Base-by-base conservation (phyloP, 37 sponge, comb jelly and placozoan genomes). In the Mnemiopsis leidyi region DNA sequence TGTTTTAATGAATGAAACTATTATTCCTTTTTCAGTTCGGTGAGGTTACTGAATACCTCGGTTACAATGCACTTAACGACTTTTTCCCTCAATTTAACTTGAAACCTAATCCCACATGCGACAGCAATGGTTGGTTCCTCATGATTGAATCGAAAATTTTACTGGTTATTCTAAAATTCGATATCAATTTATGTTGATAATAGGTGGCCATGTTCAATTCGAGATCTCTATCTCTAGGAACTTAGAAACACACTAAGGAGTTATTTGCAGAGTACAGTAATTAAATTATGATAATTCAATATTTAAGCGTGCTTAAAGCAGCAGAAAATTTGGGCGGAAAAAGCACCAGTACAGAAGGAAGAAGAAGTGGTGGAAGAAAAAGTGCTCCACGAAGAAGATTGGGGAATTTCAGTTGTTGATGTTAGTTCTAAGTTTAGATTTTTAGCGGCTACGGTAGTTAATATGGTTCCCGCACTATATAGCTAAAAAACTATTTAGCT, bases 61-160 rank as follows among this genome's bases (percentile, higher is more conserved):
- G 97, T 31, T 99, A 99, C 94, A 99, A 95, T 76, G 97, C 99
- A 0, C 82, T 99, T 61, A 94, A 38, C 83, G 99, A 99, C 92
- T 99, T 94, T 93, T 99, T 99, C 93, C 97, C 99, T 24, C 93
- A 93, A 26, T 93, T 96, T 95, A 28, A 92, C 5, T 92, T 99
- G 95, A 96, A 94, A 92, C 97, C 99, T 3, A 99, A 99, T 82
- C 97, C 97, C 0, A 82, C 94, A 26, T 99, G 99, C 94, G 90
- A 85, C 61, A 85, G 90, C 24, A n/a, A 28, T 29, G 75, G 75
- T 71, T 18, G 13, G 61, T 48, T 48, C 61, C 13, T 5, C 9
- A 48, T 5, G 13, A 48, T 48, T 48, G 61, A 48, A 48, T 48
- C 13, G 61, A 13, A 48, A 5, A 48, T 48, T 48, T n/a, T n/a